Base-by-base conservation (phyloP, 1,140 invertebrate genomes). In the Anoplolepis gracilipes region DNA sequence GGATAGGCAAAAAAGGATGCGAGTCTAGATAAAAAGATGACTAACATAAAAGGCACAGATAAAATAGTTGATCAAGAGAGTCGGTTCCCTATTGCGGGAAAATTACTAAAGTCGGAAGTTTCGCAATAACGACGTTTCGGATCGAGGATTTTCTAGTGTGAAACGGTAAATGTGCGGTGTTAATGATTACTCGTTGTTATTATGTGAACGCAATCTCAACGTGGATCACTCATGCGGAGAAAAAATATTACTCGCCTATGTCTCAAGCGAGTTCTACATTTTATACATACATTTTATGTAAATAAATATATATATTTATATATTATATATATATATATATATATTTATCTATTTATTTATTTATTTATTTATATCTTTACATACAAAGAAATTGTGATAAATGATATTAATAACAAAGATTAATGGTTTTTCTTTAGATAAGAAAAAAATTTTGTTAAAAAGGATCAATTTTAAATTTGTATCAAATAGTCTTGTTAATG, bases 41-140 rank as follows among this genome's bases (percentile, higher is more conserved):
- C 25, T 53, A n/a, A 42, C 2, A 30, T 30, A 30, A 25, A 19
- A 36, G 2, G n/a, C 19, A 13, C 33, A 13, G 16, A 59, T 75
- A 39, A 16, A 25, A 39, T 59, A 36, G 53, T 13, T 8, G 33
- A 16, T 75, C 39, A 49, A 1, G 46, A 19, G 16, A 25, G 33
- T 59, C 39, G 55, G 6, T 6, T 59, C 8, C 0, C 10, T n/a
- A 6, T 39, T 8, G 28, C 46, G 7, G 55, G 22, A 59, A 42
- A 36, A 39, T 75, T 59, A 75, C 33, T 22, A 61, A 22, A 39
- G 8, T 59, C 36, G 72, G 33, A 16, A 57, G 33, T 13, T 28
- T 16, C 33, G 30, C 30, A 33, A 75, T 75, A 75, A 76, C 36
- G 57, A 76, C 57, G 55, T 61, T 53, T 61, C 36, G 39, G 16